Base-by-base conservation (phyloP, 2,113 vertebrate genomes). In the Pseudolaguvia tuberculata region DNA sequence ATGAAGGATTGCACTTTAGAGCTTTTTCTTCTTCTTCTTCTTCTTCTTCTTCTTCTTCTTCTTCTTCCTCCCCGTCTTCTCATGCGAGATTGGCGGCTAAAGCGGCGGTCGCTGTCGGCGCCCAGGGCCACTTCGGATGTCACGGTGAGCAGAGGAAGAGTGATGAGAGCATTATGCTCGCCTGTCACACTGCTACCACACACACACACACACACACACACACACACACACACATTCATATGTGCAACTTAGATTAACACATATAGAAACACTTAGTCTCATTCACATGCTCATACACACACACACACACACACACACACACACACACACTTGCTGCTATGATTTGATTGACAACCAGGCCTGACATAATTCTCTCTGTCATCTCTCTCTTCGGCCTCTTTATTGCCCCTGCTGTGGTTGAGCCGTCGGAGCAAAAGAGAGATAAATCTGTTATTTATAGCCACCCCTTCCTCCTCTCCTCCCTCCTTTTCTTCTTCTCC, bases 161-260 rank as follows among this genome's bases (percentile, higher is more conserved):
- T 98, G 94, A 97, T 97, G 94, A 94, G 94, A 95, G 95, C 95
- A 96, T 96, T 95, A 97, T 93, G 91, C 93, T 92, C 92, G 92
- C 94, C 92, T 94, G 93, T 89, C 86, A 86, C 89, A 88, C 88
- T 86, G 88, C 90, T 90, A 92, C 89, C 90, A 88, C 75, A 79
- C 55, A 61, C 73, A 52, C 31, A 62, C 79, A 70, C 75, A 69
- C 67, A 72, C 66, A 72, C 69, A 75, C 50, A 72, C 39, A 53
- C 48, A 63, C 58, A 71, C 75, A 71, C 48, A 58, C 39, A 68
- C 65, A 57, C 39, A 59, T 76, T 48, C 65, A 59, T 57, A 76
- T 58, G 56, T 23, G 51, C 51, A 42, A 53, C 67, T 50, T 57
- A 77, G 67, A 70, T 71, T 70, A 77, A 77, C 75, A 77, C 75